Evolutionary conservation across 1,140 invertebrate genomes (phyloP).

Genomic region (Bombus waltoni): DNA sequence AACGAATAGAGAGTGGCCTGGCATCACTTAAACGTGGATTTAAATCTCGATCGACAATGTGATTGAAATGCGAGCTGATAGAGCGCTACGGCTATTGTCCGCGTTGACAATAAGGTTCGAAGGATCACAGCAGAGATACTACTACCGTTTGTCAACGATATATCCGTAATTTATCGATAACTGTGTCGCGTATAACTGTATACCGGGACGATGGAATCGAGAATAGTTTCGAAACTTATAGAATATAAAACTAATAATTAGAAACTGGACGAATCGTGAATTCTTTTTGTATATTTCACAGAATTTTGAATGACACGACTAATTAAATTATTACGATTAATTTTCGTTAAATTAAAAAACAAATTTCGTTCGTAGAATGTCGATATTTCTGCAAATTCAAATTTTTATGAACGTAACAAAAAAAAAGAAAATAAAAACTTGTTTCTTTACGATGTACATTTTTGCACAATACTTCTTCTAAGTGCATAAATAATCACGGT

Average conservation of each 20-base stretch:
- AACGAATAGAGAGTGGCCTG: conserved; percentile 25
- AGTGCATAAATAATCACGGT: neutral
- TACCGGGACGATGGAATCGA: neutral
- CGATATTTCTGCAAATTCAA: neutral
- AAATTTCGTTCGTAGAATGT: too few species aligned
- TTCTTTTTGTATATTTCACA: neutral
- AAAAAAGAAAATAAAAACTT: neutral
- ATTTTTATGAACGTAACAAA: neutral
- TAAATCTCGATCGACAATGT: conserved; percentile 47
- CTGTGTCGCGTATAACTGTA: neutral
- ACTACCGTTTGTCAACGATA: conserved; percentile 24
- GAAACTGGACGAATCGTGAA: neutral
- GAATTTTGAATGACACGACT: neutral
- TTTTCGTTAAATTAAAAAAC: neutral
- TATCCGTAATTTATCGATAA: conserved; percentile 29
- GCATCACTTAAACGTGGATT: conserved; percentile 48
- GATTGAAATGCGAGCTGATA: conserved; percentile 49
- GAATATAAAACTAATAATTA: neutral
- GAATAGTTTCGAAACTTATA: too few species aligned
- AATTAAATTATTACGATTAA: neutral
- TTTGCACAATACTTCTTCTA: neutral
- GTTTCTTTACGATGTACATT: neutral
- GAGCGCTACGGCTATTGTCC: conserved; percentile 31
- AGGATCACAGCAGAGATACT: conserved; percentile 24
- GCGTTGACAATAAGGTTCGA: conserved; percentile 38